phyloP scores from a whole-genome alignment of 2,113 vertebrate species.

The Chaetorhynchus papuensis region DNA sequence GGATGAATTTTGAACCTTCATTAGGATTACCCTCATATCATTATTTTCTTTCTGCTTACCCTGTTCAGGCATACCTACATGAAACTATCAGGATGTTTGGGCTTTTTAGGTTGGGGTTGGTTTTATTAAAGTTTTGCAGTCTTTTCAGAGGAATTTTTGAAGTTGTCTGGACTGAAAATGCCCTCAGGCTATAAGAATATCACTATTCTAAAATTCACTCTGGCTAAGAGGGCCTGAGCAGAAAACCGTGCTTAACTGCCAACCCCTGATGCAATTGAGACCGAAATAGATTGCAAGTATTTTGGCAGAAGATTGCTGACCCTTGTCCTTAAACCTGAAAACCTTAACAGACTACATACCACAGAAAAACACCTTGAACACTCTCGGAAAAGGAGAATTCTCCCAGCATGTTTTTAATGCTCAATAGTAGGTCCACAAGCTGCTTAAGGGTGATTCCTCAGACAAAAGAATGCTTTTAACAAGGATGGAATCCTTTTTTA shows the following conservation, averaged over 20 bases:
- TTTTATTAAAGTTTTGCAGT: background rate
- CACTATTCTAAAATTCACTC: background rate
- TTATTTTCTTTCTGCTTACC: background rate
- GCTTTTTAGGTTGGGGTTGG: fast-evolving
- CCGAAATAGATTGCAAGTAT: background rate
- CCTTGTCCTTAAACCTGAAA: background rate
- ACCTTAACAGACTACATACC: background rate
- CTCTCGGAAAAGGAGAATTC: background rate
- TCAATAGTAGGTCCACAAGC: background rate
- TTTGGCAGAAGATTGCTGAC: background rate
- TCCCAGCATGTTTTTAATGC: background rate
- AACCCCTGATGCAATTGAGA: background rate
- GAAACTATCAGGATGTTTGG: background rate
- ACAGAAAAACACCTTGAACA: background rate
- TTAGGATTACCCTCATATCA: background rate
- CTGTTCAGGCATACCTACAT: background rate
- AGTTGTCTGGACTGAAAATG: background rate
- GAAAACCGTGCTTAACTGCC: background rate
- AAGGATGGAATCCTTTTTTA: too few relatives aligned
- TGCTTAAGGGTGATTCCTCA: background rate
- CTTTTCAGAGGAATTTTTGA: background rate
- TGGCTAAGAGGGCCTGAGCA: background rate
- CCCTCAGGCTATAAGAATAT: background rate
- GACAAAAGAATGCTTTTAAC: background rate
- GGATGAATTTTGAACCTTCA: background rate